Conservation (phyloP, 2,113 vertebrate species). For the Cyprinus carpio region DNA sequence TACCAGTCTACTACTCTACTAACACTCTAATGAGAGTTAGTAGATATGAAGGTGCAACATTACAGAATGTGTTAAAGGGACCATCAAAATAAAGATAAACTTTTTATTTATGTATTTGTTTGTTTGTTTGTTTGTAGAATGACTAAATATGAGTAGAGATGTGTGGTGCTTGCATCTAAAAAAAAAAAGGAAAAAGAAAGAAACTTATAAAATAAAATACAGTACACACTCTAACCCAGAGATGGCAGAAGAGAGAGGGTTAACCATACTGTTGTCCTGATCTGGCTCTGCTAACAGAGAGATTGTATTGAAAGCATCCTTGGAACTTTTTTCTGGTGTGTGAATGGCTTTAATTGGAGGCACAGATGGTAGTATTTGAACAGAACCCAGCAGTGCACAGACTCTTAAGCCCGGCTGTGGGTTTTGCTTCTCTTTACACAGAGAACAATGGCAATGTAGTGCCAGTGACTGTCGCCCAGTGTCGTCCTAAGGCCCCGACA, state of each 20-base stretch:
- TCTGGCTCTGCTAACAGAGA: not conserved
- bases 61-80: no score
- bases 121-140: not conserved
- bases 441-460: conserved; percentile 32
- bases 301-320: not conserved
- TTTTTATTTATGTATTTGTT: no score
- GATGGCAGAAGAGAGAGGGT: not conserved
- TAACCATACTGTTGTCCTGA: not conserved
- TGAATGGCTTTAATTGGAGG: conserved; percentile 24
- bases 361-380: conserved; percentile 39
- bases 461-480: conserved; percentile 14
- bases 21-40: no score
- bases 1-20: no score
- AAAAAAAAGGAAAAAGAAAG: not conserved
- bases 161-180: no score
- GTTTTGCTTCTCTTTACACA: conserved; percentile 11
- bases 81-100: no score
- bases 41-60: no score
- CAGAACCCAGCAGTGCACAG: not conserved
- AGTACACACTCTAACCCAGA: not conserved
- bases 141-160: not conserved
- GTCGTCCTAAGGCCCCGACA: conserved; percentile 8
- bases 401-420: not conserved
- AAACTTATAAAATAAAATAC: not conserved
- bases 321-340: not conserved